Base-by-base conservation (phyloP, 2,797 vertebrate species). In the Phaenicophaeus curvirostris region DNA sequence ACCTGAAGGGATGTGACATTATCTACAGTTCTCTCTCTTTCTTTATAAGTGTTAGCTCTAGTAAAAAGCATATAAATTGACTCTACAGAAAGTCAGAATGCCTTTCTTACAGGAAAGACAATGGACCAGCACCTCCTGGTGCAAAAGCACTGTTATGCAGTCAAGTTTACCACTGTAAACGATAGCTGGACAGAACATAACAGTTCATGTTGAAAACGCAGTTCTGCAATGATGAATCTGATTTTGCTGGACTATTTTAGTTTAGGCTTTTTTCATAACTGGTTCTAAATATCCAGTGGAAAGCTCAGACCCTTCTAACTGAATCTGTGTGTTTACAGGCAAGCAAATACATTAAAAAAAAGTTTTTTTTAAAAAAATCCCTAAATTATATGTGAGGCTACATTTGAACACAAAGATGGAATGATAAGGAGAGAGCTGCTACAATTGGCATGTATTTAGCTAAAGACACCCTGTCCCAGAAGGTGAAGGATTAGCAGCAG, bases 41-140 rank as follows among this genome's bases (percentile, higher is more conserved):
- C 58, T 50, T 41, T 28, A 13, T 31, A 57, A 57, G 25, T 9
- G 11, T 37, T 41, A 53, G 14, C 31, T 17, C 28, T 37, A 31
- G 63, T 12, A 71, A 83, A 89, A 74, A 44, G 2, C 23, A 2
- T 5, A 28, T 59, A 37, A 74, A 90, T 46, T 25, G 19, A 37
- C 51, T 23, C 41, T 13, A 21, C 3, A 5, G 15, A 5, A 24
- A 55, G 41, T 7, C 2, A 0, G 21, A 65, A 15, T 20, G 48
- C 18, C 17, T 55, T 55, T 67, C 65, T 72, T 23, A 20, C 14
- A 42, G 33, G 35, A 9, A 87, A 59, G 5, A 33, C 0, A 11
- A 87, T 27, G 14, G 68, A 83, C 41, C 81, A 94, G 85, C 90
- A 83, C 65, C 87, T 93, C 87, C 65, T 93, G 79, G 57, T 85